Evolutionary conservation across 2,113 vertebrate species (phyloP).

Genomic region (Melanotaenia duboulayi): DNA sequence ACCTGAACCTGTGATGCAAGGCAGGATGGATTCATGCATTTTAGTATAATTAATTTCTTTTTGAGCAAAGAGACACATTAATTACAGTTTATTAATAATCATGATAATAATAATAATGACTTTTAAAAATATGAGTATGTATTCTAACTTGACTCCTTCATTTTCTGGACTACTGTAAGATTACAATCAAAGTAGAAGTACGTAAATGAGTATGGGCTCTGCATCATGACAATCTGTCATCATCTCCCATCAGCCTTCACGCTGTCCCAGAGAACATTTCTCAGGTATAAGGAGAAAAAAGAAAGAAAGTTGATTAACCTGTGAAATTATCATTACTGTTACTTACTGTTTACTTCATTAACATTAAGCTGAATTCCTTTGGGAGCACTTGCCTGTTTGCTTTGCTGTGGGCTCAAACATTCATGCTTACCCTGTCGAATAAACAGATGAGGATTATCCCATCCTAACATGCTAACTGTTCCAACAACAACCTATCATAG

Average conservation of each 20-base stretch:
- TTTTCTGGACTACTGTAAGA: not conserved
- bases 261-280: conserved; percentile 3
- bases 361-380: conserved; percentile 54
- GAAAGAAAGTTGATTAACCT: conserved; percentile 57
- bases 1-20: too few species aligned
- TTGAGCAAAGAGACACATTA: conserved; percentile 39
- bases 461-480: conserved; percentile 36
- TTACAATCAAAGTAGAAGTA: conserved; percentile 23
- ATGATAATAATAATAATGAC: too few species aligned
- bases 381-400: conserved; percentile 55
- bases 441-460: conserved; percentile 59
- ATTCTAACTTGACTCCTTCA: too few species aligned
- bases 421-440: conserved; percentile 57
- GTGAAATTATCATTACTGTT: conserved; percentile 29
- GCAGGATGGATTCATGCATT: too few species aligned
- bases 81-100: conserved; percentile 10
- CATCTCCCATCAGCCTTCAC: conserved; percentile 27
- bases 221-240: conserved; percentile 23
- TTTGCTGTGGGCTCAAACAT: conserved; percentile 55
- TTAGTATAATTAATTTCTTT: conserved; percentile 60
- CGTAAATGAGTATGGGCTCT: conserved; percentile 23
- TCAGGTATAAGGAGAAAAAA: not conserved
- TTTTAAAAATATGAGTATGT: too few species aligned
- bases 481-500: conserved; percentile 16
- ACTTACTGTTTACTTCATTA: conserved; percentile 63